A percentile compares a stretch with the other conserved stretches of the same genome.
These are phyloP conservation scores for Xanthorhoe designata DNA, from an alignment of 2,888 invertebrate genomes.

Conservation along the genomic window DNA sequence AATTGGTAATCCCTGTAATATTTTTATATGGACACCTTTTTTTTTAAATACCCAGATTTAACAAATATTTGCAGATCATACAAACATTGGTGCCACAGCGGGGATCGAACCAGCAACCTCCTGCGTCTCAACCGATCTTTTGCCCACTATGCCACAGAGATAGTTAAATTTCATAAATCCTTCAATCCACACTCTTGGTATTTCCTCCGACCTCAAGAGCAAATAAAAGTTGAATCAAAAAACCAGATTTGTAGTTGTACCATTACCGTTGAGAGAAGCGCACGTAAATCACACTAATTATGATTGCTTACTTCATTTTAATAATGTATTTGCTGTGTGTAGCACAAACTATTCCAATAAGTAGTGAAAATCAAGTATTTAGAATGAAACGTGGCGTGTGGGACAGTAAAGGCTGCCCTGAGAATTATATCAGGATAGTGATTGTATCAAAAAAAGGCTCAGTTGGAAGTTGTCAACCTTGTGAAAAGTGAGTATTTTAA, in stretches of 20 bases:
- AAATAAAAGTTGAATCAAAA: background rate
- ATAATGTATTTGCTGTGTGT: background rate
- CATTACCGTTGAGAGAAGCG: background rate
- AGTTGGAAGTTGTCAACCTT: background rate
- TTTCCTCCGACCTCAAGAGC: background rate
- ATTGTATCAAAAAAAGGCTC: background rate
- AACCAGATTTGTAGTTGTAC: background rate
- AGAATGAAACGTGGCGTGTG: background rate
- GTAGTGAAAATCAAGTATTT: background rate
- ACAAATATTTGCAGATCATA: no score
- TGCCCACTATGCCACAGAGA: no score
- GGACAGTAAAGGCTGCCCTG: conserved; percentile 4
- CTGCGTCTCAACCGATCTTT: no score
- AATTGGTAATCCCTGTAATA: no score
- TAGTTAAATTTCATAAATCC: no score
- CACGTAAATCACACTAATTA: background rate
- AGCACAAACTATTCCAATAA: background rate
- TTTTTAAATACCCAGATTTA: no score
- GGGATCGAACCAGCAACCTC: no score
- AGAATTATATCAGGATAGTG: conserved; percentile 3
- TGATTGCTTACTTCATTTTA: background rate
- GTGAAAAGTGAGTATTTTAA: conserved; percentile 11
- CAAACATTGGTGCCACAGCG: no score
- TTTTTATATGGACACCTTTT: no score
- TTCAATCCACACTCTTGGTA: background rate